phyloP scores from a whole-genome alignment of 2,888 invertebrate species.

The Andrena hattorfiana region DNA sequence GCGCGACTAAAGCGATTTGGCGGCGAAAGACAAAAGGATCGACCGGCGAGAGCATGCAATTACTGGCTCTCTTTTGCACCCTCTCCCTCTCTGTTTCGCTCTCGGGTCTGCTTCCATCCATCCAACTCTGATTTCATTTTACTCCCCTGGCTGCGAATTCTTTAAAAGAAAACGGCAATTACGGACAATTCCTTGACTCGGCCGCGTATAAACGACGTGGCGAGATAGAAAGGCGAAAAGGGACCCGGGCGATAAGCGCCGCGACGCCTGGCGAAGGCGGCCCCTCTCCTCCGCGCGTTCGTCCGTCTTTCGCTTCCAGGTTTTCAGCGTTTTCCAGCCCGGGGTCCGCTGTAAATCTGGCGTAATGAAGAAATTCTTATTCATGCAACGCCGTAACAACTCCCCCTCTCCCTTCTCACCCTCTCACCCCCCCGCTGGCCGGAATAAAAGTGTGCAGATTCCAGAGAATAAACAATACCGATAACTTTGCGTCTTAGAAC shows the following conservation, averaged over 20 bases:
- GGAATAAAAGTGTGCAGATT: slow-evolving; percentile 18
- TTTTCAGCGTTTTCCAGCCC: slow-evolving; percentile 17
- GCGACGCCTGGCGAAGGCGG: slow-evolving; percentile 22
- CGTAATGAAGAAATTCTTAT: slow-evolving; percentile 50
- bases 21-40: slow-evolving; percentile 13
- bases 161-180: slow-evolving; percentile 39
- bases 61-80: slow-evolving; percentile 15
- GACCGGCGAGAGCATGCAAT: slow-evolving; percentile 3
- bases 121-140: slow-evolving; percentile 31
- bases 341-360: slow-evolving; percentile 40
- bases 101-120: not conserved
- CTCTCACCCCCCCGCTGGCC: not conserved
- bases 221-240: slow-evolving; percentile 26
- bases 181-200: slow-evolving; percentile 33
- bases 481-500: slow-evolving; percentile 5
- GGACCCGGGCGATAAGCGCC: slow-evolving; percentile 26
- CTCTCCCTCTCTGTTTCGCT: not conserved
- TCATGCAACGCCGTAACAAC: slow-evolving; percentile 34
- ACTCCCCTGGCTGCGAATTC: slow-evolving; percentile 13
- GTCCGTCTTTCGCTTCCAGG: slow-evolving; percentile 1
- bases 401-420: not conserved
- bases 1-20: slow-evolving; percentile 13
- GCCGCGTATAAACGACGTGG: slow-evolving; percentile 24
- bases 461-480: slow-evolving; percentile 31
- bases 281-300: slow-evolving; percentile 11